phyloP scores from a whole-genome alignment of 2,797 vertebrate species.

The Urocyon cinereoargenteus region DNA sequence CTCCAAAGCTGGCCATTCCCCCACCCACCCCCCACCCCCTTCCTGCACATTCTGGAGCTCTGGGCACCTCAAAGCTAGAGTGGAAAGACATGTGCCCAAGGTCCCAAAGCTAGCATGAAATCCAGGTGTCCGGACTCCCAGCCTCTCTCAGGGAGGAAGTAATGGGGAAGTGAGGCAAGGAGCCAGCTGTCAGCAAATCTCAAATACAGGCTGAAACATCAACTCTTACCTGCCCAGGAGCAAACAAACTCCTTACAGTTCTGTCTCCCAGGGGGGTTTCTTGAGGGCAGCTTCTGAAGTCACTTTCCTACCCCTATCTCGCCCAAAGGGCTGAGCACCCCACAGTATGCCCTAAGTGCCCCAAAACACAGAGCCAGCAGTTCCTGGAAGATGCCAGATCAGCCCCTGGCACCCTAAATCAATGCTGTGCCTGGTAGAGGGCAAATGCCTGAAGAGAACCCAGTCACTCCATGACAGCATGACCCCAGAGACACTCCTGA shows the following conservation, averaged over 20 bases:
- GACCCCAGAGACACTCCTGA: background rate
- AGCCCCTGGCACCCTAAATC: background rate
- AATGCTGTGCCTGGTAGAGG: background rate
- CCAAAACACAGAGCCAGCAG: background rate
- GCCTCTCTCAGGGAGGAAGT: background rate
- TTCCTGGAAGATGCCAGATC: background rate
- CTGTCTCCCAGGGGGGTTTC: background rate
- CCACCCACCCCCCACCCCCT: background rate
- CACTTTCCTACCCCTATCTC: background rate
- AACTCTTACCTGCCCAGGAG: background rate
- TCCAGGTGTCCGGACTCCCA: background rate
- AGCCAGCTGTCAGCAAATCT: background rate
- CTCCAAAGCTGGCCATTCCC: too few relatives aligned
- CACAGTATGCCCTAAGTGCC: background rate
- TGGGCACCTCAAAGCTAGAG: background rate
- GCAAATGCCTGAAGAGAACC: rapidly evolving
- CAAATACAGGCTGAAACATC: background rate
- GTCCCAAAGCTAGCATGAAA: background rate
- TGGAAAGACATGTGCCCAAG: background rate
- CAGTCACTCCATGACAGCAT: background rate
- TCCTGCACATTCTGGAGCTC: background rate
- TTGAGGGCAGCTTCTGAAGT: background rate
- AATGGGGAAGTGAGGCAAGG: background rate
- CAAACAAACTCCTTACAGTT: rapidly evolving
- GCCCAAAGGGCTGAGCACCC: rapidly evolving